phyloP scores from a whole-genome alignment of 2,888 invertebrate genomes.

The Hyalella azteca region DNA sequence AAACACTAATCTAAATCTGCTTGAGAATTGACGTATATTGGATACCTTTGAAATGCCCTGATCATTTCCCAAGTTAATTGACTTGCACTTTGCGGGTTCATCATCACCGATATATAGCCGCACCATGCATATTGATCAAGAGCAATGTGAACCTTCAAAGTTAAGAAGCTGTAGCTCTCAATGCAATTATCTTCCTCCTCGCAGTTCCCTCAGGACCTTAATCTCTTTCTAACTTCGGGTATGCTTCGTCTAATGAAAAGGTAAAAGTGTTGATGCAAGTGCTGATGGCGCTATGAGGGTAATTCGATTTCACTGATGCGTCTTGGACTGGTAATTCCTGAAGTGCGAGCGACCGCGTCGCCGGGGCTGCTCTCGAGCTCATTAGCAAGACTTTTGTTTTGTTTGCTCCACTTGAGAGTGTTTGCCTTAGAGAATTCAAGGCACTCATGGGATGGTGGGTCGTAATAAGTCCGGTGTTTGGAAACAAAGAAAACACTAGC shows the following conservation, averaged over 20 bases:
- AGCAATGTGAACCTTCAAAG: not conserved
- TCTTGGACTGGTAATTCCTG: not conserved
- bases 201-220: not conserved
- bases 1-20: too few relatives aligned
- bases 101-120: not conserved
- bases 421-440: not conserved
- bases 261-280: not conserved
- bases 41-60: too few relatives aligned
- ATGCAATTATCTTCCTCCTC: not conserved
- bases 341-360: not conserved
- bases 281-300: not conserved
- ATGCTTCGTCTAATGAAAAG: not conserved
- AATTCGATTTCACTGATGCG: constrained; percentile 11
- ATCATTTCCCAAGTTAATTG: too few relatives aligned
- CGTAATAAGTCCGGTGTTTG: not conserved
- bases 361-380: not conserved
- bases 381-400: not conserved
- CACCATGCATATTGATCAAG: not conserved
- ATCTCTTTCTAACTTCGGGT: not conserved
- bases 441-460: not conserved
- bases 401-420: not conserved
- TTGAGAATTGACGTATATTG: too few relatives aligned
- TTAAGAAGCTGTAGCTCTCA: not conserved
- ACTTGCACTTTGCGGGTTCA: not conserved
- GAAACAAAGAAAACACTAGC: too few relatives aligned